Evolutionary conservation across 2,888 invertebrate genomes (phyloP).

Genomic region (Metacarcinus magister): DNA sequence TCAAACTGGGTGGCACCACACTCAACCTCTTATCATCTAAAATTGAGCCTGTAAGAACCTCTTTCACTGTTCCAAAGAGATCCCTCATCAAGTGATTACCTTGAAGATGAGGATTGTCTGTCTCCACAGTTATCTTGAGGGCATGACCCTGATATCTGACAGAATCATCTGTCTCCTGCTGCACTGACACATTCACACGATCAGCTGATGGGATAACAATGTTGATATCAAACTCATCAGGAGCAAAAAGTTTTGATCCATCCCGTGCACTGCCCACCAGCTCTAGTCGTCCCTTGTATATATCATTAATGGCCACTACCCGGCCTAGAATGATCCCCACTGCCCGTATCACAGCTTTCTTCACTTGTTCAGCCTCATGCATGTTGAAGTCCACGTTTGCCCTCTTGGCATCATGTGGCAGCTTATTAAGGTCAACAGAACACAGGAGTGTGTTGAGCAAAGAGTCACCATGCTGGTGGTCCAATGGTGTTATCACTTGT

Average conservation of each 20-base stretch:
- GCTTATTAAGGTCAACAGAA: neutral
- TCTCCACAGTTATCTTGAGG: slow-evolving; percentile 1
- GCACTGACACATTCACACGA: neutral
- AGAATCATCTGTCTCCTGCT: neutral
- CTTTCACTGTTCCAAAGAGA: neutral
- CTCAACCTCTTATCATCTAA: neutral
- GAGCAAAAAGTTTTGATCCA: slow-evolving; percentile 44
- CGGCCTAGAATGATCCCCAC: neutral
- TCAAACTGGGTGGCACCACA: slow-evolving; percentile 65
- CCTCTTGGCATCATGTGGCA: neutral
- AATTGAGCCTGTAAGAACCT: neutral
- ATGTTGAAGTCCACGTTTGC: slow-evolving; percentile 13
- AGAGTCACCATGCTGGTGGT: neutral
- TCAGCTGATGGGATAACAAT: neutral
- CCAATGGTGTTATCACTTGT: neutral
- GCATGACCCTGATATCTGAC: slow-evolving; percentile 34
- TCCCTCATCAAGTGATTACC: neutral
- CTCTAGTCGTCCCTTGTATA: slow-evolving; percentile 1
- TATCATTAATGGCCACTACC: neutral
- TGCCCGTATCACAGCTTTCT: neutral
- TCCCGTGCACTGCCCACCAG: slow-evolving; percentile 53
- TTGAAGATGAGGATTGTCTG: slow-evolving; percentile 41
- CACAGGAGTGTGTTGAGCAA: neutral
- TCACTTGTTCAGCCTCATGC: slow-evolving; percentile 43
- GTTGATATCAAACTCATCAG: slow-evolving; percentile 70